Evolutionary conservation across 2,113 vertebrate species (phyloP), one percentile per base, ranked within the genome.

Genomic region (Canis aureus): DNA sequence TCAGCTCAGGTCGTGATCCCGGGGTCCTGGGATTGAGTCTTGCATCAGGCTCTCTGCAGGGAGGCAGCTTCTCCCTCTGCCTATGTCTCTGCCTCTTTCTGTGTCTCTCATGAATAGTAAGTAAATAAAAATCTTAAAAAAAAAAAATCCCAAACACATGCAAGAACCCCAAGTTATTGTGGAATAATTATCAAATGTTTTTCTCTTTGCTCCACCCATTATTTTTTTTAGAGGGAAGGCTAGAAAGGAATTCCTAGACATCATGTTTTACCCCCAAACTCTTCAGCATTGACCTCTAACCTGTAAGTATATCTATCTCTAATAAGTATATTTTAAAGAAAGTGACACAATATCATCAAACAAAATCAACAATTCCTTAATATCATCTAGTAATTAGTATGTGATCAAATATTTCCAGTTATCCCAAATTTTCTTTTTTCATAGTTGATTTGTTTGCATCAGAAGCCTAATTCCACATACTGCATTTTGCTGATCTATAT

Each of bases 351-450:
- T 76, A 60, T 38, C 32, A 94, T 81, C 49, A 67, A 95, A 89
- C 3, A 74, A 71, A 73, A 89, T 59, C 29, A 71, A n/a, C 23
- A 83, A 51, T 85, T 92, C 79, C 73, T 97, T 94, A 89, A 43
- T 92, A 76, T 78, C 23, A 74, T 69, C 73, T 81, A 91, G 57
- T 76, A 91, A 85, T 20, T 76, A 85, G 19, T 57, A 57, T 8
- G 27, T 60, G 43, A 69, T 79, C 55, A 59, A 11, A 49, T 73
- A 51, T 64, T 38, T 29, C 51, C 16, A 80, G 1, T 5, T 51
- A 19, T 89, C 59, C 94, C 53, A 88, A 88, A 90, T 85, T 1
- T 91, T 20, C 15, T 43, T 64, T 88, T 82, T 78, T 55, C 43
- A 81, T 59, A 32, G 16, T 22, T 87, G n/a, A 69, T 53, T 84